phyloP scores from a whole-genome alignment of 1,140 invertebrate species.

The Atta cephalotes region DNA sequence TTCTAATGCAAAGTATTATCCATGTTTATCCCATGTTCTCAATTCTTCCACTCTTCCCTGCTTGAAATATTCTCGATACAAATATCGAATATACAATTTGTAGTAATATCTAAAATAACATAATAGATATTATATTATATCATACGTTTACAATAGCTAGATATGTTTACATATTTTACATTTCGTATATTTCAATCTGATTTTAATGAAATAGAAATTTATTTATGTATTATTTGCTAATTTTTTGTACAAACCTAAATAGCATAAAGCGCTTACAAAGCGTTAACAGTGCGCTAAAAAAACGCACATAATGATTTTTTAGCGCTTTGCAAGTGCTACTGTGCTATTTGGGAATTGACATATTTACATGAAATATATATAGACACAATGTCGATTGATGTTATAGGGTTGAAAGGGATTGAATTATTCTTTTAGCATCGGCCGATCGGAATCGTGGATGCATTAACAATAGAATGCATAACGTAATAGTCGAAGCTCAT shows the following conservation, averaged over 20 bases:
- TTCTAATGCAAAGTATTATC: too few species aligned
- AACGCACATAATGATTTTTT: too few species aligned
- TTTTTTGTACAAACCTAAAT: background rate
- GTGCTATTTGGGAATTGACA: background rate
- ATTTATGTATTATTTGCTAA: background rate
- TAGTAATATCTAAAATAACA: background rate
- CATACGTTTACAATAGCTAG: background rate
- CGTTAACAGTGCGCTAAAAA: too few species aligned
- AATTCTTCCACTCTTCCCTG: too few species aligned
- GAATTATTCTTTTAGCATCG: constrained; percentile 13
- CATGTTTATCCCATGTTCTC: too few species aligned
- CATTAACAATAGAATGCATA: constrained; percentile 19
- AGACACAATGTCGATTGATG: background rate
- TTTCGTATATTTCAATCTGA: too few species aligned
- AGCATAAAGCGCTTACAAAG: too few species aligned
- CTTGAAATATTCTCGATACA: too few species aligned
- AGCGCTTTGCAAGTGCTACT: too few species aligned
- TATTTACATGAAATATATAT: background rate
- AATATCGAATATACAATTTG: background rate
- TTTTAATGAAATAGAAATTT: background rate
- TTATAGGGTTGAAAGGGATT: background rate
- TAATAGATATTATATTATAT: too few species aligned
- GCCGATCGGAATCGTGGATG: constrained; percentile 6
- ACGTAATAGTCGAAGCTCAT: constrained; percentile 25
- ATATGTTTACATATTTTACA: too few species aligned